Percentiles rank a stretch among this genome's conserved stretches.
These are phyloP conservation scores for Lycaon pictus DNA, from an alignment of 2,113 vertebrate species.

Conservation along the genomic window DNA sequence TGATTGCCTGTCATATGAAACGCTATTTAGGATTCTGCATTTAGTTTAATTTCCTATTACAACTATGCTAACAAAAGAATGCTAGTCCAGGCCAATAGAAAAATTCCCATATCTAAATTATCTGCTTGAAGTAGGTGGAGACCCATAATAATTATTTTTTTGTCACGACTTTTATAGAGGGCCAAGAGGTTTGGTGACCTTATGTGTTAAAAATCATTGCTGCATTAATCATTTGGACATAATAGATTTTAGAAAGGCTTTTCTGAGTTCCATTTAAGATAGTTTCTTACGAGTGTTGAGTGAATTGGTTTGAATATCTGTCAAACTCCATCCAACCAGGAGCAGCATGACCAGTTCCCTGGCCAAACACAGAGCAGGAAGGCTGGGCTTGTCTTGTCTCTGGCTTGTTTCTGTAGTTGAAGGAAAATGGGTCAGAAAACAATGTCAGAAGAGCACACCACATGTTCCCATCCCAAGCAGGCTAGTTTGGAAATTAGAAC, in stretches of 20 bases:
- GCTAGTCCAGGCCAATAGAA: not conserved
- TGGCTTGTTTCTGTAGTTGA: not conserved
- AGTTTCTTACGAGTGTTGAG: constrained; percentile 33
- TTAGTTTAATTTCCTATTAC: constrained; percentile 47
- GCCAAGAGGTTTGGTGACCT: not conserved
- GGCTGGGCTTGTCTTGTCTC: not conserved
- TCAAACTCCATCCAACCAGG: not conserved
- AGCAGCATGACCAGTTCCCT: not conserved
- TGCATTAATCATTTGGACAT: not conserved
- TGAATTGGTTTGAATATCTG: not conserved
- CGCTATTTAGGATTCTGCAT: constrained; percentile 12
- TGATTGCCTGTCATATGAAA: not conserved
- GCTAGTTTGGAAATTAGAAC: not conserved
- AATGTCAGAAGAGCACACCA: not conserved
- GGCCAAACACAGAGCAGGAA: not conserved
- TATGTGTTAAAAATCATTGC: not conserved
- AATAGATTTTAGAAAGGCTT: not conserved
- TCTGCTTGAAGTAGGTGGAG: not conserved
- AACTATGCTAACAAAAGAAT: constrained; percentile 13
- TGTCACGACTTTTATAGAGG: not conserved
- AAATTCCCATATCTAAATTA: not conserved
- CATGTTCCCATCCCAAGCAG: not conserved
- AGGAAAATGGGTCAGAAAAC: not conserved
- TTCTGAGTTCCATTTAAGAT: constrained; percentile 31
- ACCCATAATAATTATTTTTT: not conserved